These are phyloP conservation scores for Sciaenops ocellatus DNA, from an alignment of 2,797 vertebrate species.

Conservation along the genomic window DNA sequence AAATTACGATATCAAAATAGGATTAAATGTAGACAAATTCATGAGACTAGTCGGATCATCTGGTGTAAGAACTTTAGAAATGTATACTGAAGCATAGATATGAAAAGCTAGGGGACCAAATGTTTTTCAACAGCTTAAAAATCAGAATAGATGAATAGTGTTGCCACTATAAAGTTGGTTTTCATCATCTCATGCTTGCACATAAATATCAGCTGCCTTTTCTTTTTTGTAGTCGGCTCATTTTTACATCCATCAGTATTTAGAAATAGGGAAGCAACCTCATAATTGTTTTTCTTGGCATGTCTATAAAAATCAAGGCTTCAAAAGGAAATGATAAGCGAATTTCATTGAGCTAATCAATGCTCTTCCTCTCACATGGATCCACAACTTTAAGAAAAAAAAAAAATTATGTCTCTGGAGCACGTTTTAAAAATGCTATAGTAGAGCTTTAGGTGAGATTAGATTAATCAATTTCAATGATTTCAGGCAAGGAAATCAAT, in stretches of 20 bases:
- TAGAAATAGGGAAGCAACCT: conserved; percentile 4
- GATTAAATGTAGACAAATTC: conserved; percentile 41
- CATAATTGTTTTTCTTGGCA: conserved; percentile 3
- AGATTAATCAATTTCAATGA: conserved; percentile 17
- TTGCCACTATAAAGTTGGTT: conserved; percentile 11
- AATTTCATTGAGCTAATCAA: conserved; percentile 20
- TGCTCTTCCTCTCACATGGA: background rate
- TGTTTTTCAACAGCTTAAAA: conserved; percentile 22
- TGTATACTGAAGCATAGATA: conserved; percentile 23
- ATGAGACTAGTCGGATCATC: conserved; percentile 26
- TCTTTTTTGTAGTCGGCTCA: background rate
- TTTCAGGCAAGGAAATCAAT: conserved; percentile 16
- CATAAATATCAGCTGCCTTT: conserved; percentile 31
- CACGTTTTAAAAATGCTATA: conserved; percentile 23
- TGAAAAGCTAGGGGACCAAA: conserved; percentile 18
- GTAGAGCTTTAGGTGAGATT: background rate
- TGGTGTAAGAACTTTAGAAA: conserved; percentile 31
- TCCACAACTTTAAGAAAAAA: background rate
- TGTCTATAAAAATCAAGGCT: background rate
- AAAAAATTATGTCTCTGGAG: conserved; percentile 8
- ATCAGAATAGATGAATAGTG: conserved; percentile 29
- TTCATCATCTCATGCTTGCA: conserved; percentile 8
- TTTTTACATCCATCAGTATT: conserved; percentile 11
- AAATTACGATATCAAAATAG: conserved; percentile 8
- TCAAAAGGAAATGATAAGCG: background rate